Evolutionary conservation across 2,113 vertebrate genomes (phyloP), one percentile per base, ranked within the genome.

Genomic region (Murina feae): DNA sequence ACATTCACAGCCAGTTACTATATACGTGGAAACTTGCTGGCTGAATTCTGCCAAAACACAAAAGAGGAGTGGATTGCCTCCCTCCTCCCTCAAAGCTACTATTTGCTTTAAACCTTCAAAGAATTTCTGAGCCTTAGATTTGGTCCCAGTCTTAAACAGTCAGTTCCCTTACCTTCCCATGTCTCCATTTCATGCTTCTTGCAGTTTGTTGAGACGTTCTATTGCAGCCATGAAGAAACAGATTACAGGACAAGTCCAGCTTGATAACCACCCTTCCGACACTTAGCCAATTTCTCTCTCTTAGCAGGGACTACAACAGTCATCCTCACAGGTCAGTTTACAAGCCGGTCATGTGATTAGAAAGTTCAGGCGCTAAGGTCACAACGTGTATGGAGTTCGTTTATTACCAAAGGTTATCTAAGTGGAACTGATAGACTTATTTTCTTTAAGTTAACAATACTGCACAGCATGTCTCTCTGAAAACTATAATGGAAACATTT

Each of bases 311-410:
- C 95, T 97, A 92, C 91, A 42, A 96, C 97, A 96, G 98, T 98
- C 95, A 96, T 97, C 98, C 98, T 98, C 97, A 98, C 98, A 99
- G 99, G 99, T 99, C 99, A 99, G 98, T 99, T 99, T 99, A 99
- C 98, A 98, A 98, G 98, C 98, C 65, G 97, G 98, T 99, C 99
- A 99, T 98, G 98, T 99, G 99, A 99, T 98, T 96, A 82, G 97
- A 98, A 98, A 99, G 99, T 99, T 99, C 99, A 99, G 99, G 98
- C 99, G 98, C 98, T 97, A 98, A 98, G 99, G 99, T 99, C 99
- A 99, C 97, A 94, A 98, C 97, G 98, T 98, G 98, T 98, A 98
- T 97, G 97, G 98, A 98, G 98, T 98, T 98, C 98, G 98, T 99
- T 99, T 99, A 99, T 98, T 99, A 98, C 98, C 95, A 98, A 98